These are phyloP conservation scores for Xestia rhomboidea DNA, from an alignment of 2,888 invertebrate genomes.

Conservation along the genomic window DNA sequence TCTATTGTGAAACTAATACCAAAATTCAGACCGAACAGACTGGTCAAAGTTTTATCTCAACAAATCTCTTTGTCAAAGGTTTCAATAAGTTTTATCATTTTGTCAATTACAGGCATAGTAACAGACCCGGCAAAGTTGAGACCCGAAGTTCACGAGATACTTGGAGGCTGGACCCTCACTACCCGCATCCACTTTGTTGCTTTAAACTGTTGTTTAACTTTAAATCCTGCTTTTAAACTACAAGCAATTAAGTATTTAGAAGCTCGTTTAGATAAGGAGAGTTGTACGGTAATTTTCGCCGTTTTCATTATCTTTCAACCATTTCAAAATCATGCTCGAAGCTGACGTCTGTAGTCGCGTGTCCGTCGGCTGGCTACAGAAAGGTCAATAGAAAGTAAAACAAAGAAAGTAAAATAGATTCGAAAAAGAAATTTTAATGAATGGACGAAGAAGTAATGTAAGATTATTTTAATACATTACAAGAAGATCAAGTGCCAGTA, in stretches of 20 bases:
- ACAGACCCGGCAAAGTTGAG: conserved; percentile 83
- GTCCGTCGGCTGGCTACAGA: conserved; percentile 60
- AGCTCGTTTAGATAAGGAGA: conserved; percentile 79
- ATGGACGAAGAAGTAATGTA: conserved; percentile 67
- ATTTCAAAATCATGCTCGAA: conserved; percentile 77
- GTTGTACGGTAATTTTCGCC: conserved; percentile 77
- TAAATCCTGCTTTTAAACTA: conserved; percentile 83
- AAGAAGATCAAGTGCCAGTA: conserved; percentile 80
- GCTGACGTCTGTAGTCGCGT: conserved; percentile 74
- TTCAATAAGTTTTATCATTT: conserved; percentile 73
- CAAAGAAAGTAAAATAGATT: conserved; percentile 68
- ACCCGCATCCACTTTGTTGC: conserved; percentile 87
- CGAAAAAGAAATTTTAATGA: conserved; percentile 66
- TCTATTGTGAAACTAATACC: conserved; percentile 6
- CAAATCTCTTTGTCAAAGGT: conserved; percentile 78
- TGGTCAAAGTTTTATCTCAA: conserved; percentile 43
- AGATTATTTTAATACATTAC: conserved; percentile 87
- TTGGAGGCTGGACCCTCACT: conserved; percentile 87
- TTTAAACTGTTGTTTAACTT: conserved; percentile 80
- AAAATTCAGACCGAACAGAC: conserved; percentile 6
- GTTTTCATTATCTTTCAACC: conserved; percentile 55
- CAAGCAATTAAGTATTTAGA: conserved; percentile 82
- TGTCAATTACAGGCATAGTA: conserved; percentile 76
- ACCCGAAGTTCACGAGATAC: conserved; percentile 84
- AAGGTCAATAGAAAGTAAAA: conserved; percentile 73